A percentile compares a stretch with the other conserved stretches of the same genome.
Evolutionary conservation across 2,113 vertebrate species (phyloP).

Genomic region (Ramphastos sulfuratus): DNA sequence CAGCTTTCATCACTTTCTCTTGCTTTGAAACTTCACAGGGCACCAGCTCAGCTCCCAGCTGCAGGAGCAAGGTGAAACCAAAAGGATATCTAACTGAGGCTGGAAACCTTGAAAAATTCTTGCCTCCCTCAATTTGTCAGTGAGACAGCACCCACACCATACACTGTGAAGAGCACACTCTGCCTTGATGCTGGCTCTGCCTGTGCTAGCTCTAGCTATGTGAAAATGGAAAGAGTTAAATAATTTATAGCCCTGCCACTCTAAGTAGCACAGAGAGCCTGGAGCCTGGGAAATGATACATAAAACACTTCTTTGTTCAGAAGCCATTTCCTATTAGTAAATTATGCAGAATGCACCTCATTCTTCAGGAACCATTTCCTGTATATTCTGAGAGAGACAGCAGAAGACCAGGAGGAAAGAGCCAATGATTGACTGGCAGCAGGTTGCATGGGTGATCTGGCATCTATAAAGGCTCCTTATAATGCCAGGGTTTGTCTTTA

Average conservation of each 20-base stretch:
- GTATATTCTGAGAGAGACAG: not conserved
- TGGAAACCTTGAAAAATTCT: not conserved
- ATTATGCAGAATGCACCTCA: too few species aligned
- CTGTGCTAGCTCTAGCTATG: not conserved
- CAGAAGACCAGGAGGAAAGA: not conserved
- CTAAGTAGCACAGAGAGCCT: not conserved
- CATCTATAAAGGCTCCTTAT: not conserved
- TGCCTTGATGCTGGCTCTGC: not conserved
- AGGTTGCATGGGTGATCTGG: not conserved
- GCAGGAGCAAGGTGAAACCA: not conserved
- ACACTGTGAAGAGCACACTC: rapidly evolving
- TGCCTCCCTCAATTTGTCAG: not conserved
- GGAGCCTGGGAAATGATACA: not conserved
- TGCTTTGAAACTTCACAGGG: not conserved
- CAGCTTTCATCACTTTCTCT: not conserved
- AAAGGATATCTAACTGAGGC: not conserved
- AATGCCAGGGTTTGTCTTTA: not conserved
- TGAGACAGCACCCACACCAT: not conserved
- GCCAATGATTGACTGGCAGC: not conserved
- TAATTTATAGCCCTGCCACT: not conserved
- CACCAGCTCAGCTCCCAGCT: not conserved
- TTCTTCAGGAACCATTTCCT: not conserved
- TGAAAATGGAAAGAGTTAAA: not conserved
- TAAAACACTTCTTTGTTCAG: not conserved
- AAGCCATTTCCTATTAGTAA: too few species aligned